Conservation (phyloP, 2,888 invertebrate species). For the Lucinisca nassula region DNA sequence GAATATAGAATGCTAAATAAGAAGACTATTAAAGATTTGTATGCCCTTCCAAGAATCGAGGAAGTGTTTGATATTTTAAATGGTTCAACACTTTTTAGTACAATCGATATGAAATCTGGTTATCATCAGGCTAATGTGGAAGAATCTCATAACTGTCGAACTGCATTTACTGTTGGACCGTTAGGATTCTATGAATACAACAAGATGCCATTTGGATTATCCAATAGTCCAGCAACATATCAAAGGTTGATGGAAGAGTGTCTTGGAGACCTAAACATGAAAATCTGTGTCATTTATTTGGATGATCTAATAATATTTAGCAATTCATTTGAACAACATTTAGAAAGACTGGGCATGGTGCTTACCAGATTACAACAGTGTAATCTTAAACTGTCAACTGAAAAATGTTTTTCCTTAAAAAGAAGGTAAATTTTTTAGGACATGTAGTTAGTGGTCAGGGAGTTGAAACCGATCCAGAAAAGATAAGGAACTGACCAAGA, state of each 20-base stretch:
- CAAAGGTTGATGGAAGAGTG: conserved; percentile 25
- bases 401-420: neutral
- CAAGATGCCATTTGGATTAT: conserved; percentile 25
- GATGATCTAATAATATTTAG: conserved; percentile 5
- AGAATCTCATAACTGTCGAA: conserved; percentile 15
- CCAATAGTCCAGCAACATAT: conserved; percentile 27
- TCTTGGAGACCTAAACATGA: conserved; percentile 11
- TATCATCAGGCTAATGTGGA: conserved; percentile 18
- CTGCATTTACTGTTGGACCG: conserved; percentile 19
- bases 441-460: neutral
- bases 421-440: neutral
- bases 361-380: neutral
- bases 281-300: neutral
- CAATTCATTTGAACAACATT: neutral
- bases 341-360: neutral
- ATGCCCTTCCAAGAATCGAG: conserved; percentile 15
- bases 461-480: conserved; percentile 9
- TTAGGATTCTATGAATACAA: conserved; percentile 12
- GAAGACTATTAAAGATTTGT: neutral
- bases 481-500: neutral
- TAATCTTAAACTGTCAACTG: neutral
- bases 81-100: conserved; percentile 6
- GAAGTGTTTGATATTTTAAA: conserved; percentile 3
- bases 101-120: conserved; percentile 6
- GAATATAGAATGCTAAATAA: conserved; percentile 21